Conservation (phyloP, 2,888 invertebrate genomes). For the Campoplex capitator region DNA sequence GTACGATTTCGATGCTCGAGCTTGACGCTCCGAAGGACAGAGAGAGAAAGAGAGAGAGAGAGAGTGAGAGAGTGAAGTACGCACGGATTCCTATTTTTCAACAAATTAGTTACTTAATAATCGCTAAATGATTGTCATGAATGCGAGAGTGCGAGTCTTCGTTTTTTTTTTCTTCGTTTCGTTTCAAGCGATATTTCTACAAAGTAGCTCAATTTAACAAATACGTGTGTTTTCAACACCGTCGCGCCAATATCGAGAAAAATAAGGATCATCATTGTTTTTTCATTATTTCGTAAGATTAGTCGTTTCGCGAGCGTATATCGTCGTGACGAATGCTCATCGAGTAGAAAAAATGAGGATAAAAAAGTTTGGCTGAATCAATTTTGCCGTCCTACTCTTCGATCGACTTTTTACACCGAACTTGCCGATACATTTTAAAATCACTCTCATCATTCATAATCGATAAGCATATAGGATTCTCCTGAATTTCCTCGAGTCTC, state of each 20-base stretch:
- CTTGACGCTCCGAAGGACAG: neutral
- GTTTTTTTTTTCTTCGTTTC: conserved; percentile 31
- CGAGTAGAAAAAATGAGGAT: neutral
- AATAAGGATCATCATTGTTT: conserved; percentile 56
- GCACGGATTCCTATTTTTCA: conserved; percentile 74
- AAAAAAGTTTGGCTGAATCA: neutral
- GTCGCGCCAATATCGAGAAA: conserved; percentile 41
- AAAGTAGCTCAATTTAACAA: conserved; percentile 58
- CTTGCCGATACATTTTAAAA: conserved; percentile 51
- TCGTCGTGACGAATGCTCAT: neutral
- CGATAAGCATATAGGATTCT: neutral
- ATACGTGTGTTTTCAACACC: conserved; percentile 42
- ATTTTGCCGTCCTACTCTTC: conserved; percentile 20
- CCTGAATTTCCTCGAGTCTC: conserved; percentile 26
- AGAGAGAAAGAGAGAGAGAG: neutral
- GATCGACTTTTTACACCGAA: conserved; percentile 26
- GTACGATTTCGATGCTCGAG: conserved; percentile 28
- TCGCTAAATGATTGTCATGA: conserved; percentile 62
- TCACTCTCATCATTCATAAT: conserved; percentile 7
- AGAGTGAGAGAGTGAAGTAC: conserved; percentile 22
- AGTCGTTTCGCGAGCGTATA: conserved; percentile 19
- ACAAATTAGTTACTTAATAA: conserved; percentile 75
- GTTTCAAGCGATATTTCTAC: conserved; percentile 45
- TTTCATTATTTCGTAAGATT: conserved; percentile 56
- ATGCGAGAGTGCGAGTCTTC: conserved; percentile 36